Evolutionary conservation across 2,113 vertebrate genomes (phyloP).

Genomic region (Spermophilus dauricus): DNA sequence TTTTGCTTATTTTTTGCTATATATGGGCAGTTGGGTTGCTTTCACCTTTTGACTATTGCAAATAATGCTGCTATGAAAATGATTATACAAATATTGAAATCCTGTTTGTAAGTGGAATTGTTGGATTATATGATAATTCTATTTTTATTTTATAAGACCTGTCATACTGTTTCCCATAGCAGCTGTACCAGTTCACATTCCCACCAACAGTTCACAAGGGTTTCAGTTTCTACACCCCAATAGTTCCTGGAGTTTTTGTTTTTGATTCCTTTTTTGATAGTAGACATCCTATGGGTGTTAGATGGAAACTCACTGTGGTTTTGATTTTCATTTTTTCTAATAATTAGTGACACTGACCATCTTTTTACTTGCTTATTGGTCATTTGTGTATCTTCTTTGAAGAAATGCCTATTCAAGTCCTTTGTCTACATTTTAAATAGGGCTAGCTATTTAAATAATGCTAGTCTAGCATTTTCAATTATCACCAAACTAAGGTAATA

Average conservation of each 20-base stretch:
- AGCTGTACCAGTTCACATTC: background rate
- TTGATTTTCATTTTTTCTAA: background rate
- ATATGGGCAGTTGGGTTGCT: background rate
- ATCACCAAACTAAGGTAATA: background rate
- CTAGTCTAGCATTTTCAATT: background rate
- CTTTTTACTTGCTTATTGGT: background rate
- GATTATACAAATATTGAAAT: background rate
- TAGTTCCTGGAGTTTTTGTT: background rate
- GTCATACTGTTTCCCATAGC: background rate
- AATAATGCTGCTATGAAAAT: background rate
- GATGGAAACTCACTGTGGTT: background rate
- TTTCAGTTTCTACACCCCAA: background rate
- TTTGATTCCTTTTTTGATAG: background rate
- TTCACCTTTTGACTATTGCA: background rate
- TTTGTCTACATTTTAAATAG: constrained; percentile 12
- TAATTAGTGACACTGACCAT: background rate
- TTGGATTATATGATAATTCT: background rate
- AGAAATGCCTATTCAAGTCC: background rate
- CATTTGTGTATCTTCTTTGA: constrained; percentile 1
- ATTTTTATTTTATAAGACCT: background rate
- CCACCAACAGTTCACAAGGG: background rate
- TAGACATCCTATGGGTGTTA: background rate
- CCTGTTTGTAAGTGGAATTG: background rate
- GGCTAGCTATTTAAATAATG: background rate
- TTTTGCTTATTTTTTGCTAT: background rate